Conservation (phyloP, 2,797 vertebrate species). For the Hippopotamyrus pictus region DNA sequence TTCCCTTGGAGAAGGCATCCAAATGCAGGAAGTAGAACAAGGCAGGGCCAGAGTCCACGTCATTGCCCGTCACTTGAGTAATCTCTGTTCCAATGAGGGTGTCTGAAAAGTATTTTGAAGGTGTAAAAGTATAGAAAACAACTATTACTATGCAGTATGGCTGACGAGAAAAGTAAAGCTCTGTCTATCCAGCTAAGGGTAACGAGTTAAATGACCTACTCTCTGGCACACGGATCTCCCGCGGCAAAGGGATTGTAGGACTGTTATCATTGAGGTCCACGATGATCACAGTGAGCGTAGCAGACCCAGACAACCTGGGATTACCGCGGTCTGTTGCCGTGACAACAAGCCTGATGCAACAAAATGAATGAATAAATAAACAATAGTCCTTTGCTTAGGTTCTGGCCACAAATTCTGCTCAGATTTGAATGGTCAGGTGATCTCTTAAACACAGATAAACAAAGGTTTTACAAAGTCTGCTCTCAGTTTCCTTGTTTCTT, state of each 20-base stretch:
- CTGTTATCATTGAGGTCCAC: constrained; percentile 95
- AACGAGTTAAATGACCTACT: constrained; percentile 62
- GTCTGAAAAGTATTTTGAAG: constrained; percentile 57
- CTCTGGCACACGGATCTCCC: constrained; percentile 83
- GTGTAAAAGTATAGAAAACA: neutral
- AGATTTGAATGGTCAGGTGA: neutral
- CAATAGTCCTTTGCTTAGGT: neutral
- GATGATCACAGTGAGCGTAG: constrained; percentile 88
- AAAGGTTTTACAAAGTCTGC: neutral
- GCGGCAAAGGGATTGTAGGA: constrained; percentile 85
- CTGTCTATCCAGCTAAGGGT: neutral
- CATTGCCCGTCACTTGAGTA: constrained; percentile 88
- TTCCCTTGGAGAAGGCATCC: constrained; percentile 62
- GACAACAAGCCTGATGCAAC: constrained; percentile 72
- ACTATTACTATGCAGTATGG: neutral
- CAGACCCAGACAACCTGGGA: constrained; percentile 80
- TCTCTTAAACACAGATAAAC: neutral
- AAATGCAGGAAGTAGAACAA: constrained; percentile 78
- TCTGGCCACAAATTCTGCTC: constrained; percentile 14
- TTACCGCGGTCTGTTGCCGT: constrained; percentile 88
- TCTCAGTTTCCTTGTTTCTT: neutral
- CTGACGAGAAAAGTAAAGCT: neutral
- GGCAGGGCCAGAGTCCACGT: constrained; percentile 85
- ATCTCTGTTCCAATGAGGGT: constrained; percentile 86
- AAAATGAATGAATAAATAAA: constrained; percentile 19